Percentiles rank a stretch among this genome's conserved stretches.
phyloP scores from a whole-genome alignment of 2,797 vertebrate species.

The Xenentodon cancila region DNA sequence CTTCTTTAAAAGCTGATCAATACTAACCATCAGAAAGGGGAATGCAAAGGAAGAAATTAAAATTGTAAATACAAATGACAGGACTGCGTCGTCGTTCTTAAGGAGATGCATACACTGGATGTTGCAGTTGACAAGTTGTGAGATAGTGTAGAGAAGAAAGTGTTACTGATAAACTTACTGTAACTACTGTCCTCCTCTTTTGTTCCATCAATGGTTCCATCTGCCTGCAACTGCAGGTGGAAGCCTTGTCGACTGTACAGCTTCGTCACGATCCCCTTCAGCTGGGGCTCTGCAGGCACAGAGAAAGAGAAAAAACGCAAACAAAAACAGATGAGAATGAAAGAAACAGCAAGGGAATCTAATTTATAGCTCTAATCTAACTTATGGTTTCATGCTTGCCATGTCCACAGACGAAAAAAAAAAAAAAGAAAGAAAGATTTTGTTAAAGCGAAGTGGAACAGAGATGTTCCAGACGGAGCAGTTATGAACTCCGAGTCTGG shows the following conservation, averaged over 20 bases:
- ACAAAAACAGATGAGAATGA: constrained; percentile 21
- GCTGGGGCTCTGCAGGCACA: constrained; percentile 91
- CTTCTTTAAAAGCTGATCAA: not conserved
- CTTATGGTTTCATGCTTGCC: too few species aligned
- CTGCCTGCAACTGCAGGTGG: constrained; percentile 98
- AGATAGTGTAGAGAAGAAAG: not conserved
- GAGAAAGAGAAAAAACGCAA: constrained; percentile 4
- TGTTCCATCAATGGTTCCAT: constrained; percentile 99
- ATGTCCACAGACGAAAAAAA: not conserved
- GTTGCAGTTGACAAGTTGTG: not conserved
- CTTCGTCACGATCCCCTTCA: constrained; percentile 99
- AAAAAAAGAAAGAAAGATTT: not conserved
- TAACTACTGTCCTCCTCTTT: constrained; percentile 98
- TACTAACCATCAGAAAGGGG: not conserved
- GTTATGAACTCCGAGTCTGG: constrained; percentile 7
- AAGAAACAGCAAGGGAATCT: not conserved
- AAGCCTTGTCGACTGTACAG: constrained; percentile 99
- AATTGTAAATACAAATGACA: too few species aligned
- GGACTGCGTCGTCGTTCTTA: not conserved
- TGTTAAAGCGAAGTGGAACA: not conserved
- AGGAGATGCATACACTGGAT: not conserved
- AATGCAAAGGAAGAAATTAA: too few species aligned
- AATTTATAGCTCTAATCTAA: not conserved
- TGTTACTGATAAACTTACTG: constrained; percentile 85
- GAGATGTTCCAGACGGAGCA: not conserved